Base-by-base conservation (phyloP, 2,113 vertebrate genomes). In the Trogon melanurus region DNA sequence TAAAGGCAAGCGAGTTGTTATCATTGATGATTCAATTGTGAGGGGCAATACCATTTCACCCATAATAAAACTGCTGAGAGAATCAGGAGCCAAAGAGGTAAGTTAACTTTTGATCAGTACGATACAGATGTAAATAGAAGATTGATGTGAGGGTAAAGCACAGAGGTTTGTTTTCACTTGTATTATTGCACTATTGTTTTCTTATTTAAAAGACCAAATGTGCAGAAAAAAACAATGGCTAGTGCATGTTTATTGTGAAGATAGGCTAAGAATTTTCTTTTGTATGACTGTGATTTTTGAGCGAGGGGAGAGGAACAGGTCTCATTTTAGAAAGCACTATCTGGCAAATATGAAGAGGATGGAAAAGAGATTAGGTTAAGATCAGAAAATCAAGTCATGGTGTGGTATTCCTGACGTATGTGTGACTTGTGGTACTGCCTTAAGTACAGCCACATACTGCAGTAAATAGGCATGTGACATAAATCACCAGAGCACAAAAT, bases 21-120 rank as follows among this genome's bases (percentile, higher is more conserved):
- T 99, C 26, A 84, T 99, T 56, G 99, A 99, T 74, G 99, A 99
- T 96, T 99, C 99, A 16, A 99, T 99, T 56, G 99, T 99, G 85
- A 98, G 99, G 93, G 99, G 99, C 88, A 99, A 99, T 98, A 99
- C 99, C 56, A 99, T 99, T 96, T 99, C 99, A 34, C 99, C 99
- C 60, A 99, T 99, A 81, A 99, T 99, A 85, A 99, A 99, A 96
- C 98, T 99, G 82, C 98, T 99, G 66, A 99, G 98, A 95, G 99
- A 99, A 97, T 99, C 99, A 17, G 99, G 99, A 69, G 99, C 99
- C 34, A 99, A 98, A 92, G 99, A 99, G 99, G 99, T 99, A 93
- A 94, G 98, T 96, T 76, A 34, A 47, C 60, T 85, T 82, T 57
- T 66, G 61, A 34, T 57, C 47, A n/a, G 25, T 72, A 50, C 25